Evolutionary conservation across 2,113 vertebrate species (phyloP), one percentile per base, ranked within the genome.

Genomic region (Bombycilla garrulus): DNA sequence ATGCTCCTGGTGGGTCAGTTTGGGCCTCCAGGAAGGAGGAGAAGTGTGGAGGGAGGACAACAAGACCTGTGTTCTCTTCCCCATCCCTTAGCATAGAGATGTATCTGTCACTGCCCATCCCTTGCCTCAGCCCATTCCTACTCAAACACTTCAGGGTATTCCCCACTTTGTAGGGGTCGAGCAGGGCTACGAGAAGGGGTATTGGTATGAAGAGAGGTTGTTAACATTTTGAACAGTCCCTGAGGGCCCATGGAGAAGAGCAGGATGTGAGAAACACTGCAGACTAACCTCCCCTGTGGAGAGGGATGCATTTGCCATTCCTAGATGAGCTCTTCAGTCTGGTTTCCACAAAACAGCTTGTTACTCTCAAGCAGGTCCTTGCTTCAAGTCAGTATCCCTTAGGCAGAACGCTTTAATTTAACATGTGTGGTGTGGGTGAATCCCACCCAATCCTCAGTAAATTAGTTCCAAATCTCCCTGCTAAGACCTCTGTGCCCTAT

Each of bases 391-490:
- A 31, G 65, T 60, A 24, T 51, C 48, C 85, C 57, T 53, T 69
- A n/a, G 66, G 70, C 61, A 90, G 93, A 80, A 61, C 0, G 3
- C 66, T 93, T 85, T 93, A 81, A 89, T 92, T 91, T 65, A 57
- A 24, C 83, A 28, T 7, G 9, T 53, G 53, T 72, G 54, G 28
- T 50, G 60, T 64, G 78, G 81, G 65, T 76, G 89, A 96, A 91
- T 96, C 86, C 93, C 67, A 58, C 21, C 10, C 85, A 93, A 72
- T 91, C 81, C 78, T 85, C 53, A 70, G 78, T 61, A 87, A 93
- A 93, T 95, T 42, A 81, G 81, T 33, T 96, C 74, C 62, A 85
- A 80, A 79, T 89, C 93, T 93, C 81, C 0, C 5, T 81, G 79
- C 64, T 90, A 69, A 85, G 81, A 69, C 42, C 80, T 44, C 21